Evolutionary conservation across 2,797 vertebrate genomes (phyloP), one percentile per base, ranked within the genome.

Genomic region (Lophotriccus pileatus): DNA sequence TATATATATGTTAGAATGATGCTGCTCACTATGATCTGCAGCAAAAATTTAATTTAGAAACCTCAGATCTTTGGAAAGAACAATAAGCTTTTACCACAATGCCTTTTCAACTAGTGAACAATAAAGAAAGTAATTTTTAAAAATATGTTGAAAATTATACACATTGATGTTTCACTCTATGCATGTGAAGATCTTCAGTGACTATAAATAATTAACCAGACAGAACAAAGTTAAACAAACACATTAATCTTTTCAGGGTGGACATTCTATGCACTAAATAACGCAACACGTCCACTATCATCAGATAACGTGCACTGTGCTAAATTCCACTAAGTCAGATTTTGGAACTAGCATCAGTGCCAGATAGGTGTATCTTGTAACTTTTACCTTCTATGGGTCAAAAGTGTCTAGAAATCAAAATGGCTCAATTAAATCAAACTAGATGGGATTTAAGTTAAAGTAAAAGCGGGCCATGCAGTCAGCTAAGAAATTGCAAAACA

Each of bases 401-500:
- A 41, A 76, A 75, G 14, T 50, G 32, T 91, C 27, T 49, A 93
- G 91, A 93, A 96, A 95, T 89, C 58, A 92, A 87, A 96, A 85
- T 21, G 6, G 10, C 30, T 81, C 30, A 0, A 4, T 6, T 49
- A 68, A 93, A 94, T 96, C 72, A 87, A 84, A 81, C 58, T 81
- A 47, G 55, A 44, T 25, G 23, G 34, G 56, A 68, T 96, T 95
- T 87, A 94, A 56, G 34, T 64, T 94, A 64, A 89, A 93, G 85
- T 64, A 41, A 41, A 41, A 43, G 41, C 17, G 82, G 89, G 58
- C 89, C 59, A 88, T 39, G 10, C 27, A 68, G 36, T 78, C 77
- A 72, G 74, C 78, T 95, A 87, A 96, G 80, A 96, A 94, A 94
- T 44, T 85, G 46, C 89, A 96, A 93, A 84, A 83, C 66, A 6